Evolutionary conservation across 2,113 vertebrate genomes (phyloP).

Genomic region (Accipiter virgatus): DNA sequence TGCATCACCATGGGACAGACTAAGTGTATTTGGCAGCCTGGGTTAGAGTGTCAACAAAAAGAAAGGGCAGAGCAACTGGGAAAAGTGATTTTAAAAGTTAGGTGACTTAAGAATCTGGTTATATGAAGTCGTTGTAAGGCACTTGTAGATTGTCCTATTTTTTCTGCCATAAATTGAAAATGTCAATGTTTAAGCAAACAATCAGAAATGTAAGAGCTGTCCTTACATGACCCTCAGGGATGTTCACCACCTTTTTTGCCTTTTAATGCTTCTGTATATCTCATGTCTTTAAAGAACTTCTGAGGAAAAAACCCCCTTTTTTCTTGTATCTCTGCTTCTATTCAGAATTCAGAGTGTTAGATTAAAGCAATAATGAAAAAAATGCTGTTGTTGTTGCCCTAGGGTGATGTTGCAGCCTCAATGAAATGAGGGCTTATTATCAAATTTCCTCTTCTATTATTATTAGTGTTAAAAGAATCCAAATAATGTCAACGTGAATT

Average conservation of each 20-base stretch:
- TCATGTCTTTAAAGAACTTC: background rate
- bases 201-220: background rate
- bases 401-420: background rate
- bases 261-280: background rate
- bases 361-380: slow-evolving; percentile 38
- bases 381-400: background rate
- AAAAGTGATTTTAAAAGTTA: background rate
- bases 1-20: background rate
- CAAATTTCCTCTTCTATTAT: slow-evolving; percentile 18
- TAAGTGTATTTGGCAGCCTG: background rate
- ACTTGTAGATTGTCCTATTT: background rate
- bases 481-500: background rate
- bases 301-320: background rate
- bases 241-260: background rate
- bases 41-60: background rate
- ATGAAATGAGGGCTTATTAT: slow-evolving; percentile 8
- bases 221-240: background rate
- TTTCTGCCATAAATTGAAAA: background rate
- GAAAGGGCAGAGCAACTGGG: background rate
- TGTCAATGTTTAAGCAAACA: background rate
- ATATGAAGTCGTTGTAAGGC: background rate
- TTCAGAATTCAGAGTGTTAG: background rate
- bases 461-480: background rate
- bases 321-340: background rate
- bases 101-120: background rate